These are phyloP conservation scores for Drosophila paranaensis DNA, from an alignment of 2,888 invertebrate species.

Conservation along the genomic window DNA sequence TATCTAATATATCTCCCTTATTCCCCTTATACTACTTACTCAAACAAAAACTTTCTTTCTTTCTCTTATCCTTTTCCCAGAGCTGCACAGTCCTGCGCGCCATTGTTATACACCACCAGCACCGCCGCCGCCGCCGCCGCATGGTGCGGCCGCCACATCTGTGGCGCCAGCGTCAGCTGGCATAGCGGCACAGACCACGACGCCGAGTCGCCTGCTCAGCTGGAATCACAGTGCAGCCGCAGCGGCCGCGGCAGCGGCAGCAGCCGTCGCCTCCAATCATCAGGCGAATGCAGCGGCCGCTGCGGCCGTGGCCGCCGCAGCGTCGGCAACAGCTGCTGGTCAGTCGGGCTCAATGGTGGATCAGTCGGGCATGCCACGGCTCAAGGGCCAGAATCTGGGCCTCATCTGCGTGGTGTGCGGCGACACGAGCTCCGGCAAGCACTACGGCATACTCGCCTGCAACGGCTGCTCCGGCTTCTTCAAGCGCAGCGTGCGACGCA, in stretches of 20 bases:
- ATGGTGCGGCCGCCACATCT: constrained; percentile 38
- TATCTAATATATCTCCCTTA: too few relatives aligned
- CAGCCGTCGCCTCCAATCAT: constrained; percentile 70
- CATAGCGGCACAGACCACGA: constrained; percentile 29
- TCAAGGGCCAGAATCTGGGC: constrained; percentile 88
- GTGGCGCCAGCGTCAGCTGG: constrained; percentile 34
- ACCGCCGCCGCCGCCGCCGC: constrained; percentile 51
- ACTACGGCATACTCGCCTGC: constrained; percentile 99
- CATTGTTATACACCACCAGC: constrained; percentile 81
- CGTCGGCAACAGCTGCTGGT: constrained; percentile 32
- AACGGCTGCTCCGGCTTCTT: constrained; percentile 99
- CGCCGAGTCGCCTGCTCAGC: constrained; percentile 78
- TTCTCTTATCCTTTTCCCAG: constrained; percentile 58
- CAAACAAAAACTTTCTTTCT: background rate
- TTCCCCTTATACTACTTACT: too few relatives aligned
- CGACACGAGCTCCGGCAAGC: constrained; percentile 98
- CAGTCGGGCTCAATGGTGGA: constrained; percentile 11
- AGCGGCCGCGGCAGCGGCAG: constrained; percentile 71
- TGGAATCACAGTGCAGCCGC: constrained; percentile 83
- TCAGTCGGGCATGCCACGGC: constrained; percentile 56
- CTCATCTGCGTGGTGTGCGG: constrained; percentile 98
- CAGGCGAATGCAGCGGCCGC: constrained; percentile 49
- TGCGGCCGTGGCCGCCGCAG: constrained; percentile 5
- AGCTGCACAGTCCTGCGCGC: constrained; percentile 81
- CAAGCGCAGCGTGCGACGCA: constrained; percentile 97